Percentiles rank a stretch among this genome's conserved stretches.
Conservation (phyloP, 2,113 vertebrate species). For the Megaptera novaeangliae region DNA sequence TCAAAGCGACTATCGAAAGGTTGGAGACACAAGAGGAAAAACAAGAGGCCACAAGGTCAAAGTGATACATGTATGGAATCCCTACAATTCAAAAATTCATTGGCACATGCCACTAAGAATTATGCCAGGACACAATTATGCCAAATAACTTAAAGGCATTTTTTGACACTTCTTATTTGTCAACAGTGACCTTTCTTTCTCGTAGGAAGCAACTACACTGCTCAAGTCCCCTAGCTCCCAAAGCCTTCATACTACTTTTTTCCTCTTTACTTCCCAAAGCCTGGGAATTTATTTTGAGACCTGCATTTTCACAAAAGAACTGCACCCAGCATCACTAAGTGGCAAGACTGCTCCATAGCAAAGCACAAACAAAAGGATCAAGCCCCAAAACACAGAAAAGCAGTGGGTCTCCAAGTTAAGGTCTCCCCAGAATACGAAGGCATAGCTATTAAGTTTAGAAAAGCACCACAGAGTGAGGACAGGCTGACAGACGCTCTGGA, state of each 20-base stretch:
- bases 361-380: conserved; percentile 13
- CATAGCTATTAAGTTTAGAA: background rate
- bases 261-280: background rate
- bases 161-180: background rate
- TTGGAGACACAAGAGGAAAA: background rate
- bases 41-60: background rate
- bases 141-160: background rate
- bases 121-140: background rate
- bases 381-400: background rate
- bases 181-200: background rate
- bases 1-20: background rate
- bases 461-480: background rate
- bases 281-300: conserved; percentile 7
- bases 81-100: conserved; percentile 20
- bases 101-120: background rate
- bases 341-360: background rate
- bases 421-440: background rate
- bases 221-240: background rate
- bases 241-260: background rate
- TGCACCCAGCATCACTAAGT: background rate
- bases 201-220: background rate
- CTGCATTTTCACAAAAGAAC: background rate
- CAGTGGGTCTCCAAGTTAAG: background rate
- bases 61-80: background rate
- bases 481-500: background rate